These are phyloP conservation scores for Pseudochaenichthys georgianus DNA, from an alignment of 2,797 vertebrate species.

Conservation along the genomic window DNA sequence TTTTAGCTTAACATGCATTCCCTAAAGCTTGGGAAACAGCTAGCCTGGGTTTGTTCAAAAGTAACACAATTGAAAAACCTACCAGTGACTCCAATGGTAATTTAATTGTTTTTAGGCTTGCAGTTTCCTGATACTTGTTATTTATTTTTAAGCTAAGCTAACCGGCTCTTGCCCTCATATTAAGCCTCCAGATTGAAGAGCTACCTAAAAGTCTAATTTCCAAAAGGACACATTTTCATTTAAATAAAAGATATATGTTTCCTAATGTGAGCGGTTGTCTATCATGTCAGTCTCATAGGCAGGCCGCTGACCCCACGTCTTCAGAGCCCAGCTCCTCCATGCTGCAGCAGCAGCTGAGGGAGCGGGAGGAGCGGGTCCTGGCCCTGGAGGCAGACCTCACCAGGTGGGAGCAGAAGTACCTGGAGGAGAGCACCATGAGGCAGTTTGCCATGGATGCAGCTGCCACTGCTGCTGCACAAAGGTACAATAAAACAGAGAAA, in stretches of 20 bases:
- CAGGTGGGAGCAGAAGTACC: conserved; percentile 98
- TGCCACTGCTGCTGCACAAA: conserved; percentile 94
- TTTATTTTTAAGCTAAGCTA: conserved; percentile 4
- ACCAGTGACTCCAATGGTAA: background rate
- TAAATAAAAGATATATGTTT: background rate
- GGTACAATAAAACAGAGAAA: conserved; percentile 58
- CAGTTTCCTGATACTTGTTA: background rate
- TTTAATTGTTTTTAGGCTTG: background rate
- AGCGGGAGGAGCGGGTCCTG: conserved; percentile 93
- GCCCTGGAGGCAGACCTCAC: conserved; percentile 98
- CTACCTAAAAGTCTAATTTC: background rate
- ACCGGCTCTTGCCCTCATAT: background rate
- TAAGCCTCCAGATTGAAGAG: background rate
- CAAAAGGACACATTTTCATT: background rate
- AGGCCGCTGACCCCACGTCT: conserved; percentile 19
- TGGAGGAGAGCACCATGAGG: conserved; percentile 97
- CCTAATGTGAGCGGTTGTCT: background rate
- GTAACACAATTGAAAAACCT: background rate
- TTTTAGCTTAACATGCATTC: background rate
- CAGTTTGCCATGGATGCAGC: conserved; percentile 98
- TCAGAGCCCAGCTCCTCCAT: conserved; percentile 81
- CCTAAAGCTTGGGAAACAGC: background rate
- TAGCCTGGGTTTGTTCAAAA: background rate
- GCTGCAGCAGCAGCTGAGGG: conserved; percentile 91
- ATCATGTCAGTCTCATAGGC: conserved; percentile 48